These are phyloP conservation scores for Ommatoiulus sabulosus DNA, from an alignment of 2,888 invertebrate species.

Conservation along the genomic window DNA sequence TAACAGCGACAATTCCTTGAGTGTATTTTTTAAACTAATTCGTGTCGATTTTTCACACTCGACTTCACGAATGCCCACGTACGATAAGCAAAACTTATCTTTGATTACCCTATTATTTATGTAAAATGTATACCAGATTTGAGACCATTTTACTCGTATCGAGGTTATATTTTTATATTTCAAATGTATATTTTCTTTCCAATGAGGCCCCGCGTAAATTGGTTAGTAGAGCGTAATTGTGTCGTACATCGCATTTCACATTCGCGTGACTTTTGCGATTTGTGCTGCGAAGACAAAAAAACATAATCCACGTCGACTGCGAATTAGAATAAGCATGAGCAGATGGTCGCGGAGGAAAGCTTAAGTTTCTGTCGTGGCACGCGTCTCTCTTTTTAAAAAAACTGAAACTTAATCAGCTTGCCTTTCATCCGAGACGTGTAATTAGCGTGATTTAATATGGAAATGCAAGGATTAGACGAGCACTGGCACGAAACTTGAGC, in stretches of 20 bases:
- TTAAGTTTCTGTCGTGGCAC: slow-evolving; percentile 6
- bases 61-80: too few species aligned
- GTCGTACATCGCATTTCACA: background rate
- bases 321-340: background rate
- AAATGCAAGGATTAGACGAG: slow-evolving; percentile 34
- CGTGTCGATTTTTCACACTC: too few species aligned
- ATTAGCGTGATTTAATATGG: slow-evolving; percentile 34
- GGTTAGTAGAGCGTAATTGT: background rate
- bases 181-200: background rate
- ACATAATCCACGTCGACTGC: background rate
- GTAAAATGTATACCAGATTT: too few species aligned
- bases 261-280: slow-evolving; percentile 11
- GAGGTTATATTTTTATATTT: too few species aligned
- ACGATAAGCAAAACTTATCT: too few species aligned
- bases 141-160: too few species aligned
- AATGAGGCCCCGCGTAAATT: background rate
- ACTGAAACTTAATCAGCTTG: slow-evolving; percentile 47
- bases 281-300: background rate
- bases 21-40: too few species aligned
- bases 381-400: slow-evolving; percentile 37
- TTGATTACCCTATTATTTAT: too few species aligned
- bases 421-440: background rate
- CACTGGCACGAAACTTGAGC: slow-evolving; percentile 9
- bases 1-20: too few species aligned
- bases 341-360: slow-evolving; percentile 23